A percentile compares a stretch with the other conserved stretches of the same genome.
Conservation (phyloP, 2,888 invertebrate species). For the Caenorhabditis sp. region DNA sequence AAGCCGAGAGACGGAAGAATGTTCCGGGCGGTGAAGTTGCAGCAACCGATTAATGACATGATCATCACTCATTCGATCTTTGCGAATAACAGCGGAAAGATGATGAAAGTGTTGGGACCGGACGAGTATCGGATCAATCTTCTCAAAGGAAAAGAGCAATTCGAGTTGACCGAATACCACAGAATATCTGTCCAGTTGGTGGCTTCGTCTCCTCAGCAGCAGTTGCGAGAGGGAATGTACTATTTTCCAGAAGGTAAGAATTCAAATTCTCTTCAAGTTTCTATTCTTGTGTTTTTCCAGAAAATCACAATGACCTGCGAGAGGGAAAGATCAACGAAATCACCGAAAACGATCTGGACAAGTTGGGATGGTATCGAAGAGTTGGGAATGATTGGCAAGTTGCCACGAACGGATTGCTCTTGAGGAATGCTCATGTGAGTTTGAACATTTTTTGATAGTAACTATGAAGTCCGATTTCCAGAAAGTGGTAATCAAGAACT, state of each 20-base stretch:
- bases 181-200: conserved; percentile 46
- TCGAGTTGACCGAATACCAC: conserved; percentile 59
- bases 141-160: conserved; percentile 59
- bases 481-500: conserved; percentile 64
- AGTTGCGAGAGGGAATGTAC: conserved; percentile 60
- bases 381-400: conserved; percentile 55
- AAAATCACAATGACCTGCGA: conserved; percentile 55
- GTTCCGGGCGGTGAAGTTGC: conserved; percentile 58
- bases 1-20: conserved; percentile 50
- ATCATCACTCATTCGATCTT: conserved; percentile 59
- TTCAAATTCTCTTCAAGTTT: neutral
- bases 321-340: conserved; percentile 62
- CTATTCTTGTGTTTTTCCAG: conserved; percentile 7
- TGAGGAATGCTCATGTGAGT: conserved; percentile 61
- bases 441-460: neutral
- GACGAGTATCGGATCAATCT: conserved; percentile 54
- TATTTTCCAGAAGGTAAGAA: conserved; percentile 62
- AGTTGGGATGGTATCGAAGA: conserved; percentile 60
- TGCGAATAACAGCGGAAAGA: conserved; percentile 56
- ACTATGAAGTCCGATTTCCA: too few relatives aligned
- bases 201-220: conserved; percentile 59
- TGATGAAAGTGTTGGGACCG: conserved; percentile 51
- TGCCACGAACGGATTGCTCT: conserved; percentile 45
- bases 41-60: conserved; percentile 56
- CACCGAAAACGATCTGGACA: conserved; percentile 54